Evolutionary conservation across 2,888 invertebrate species (phyloP).

Genomic region (Dioctria rufipes): DNA sequence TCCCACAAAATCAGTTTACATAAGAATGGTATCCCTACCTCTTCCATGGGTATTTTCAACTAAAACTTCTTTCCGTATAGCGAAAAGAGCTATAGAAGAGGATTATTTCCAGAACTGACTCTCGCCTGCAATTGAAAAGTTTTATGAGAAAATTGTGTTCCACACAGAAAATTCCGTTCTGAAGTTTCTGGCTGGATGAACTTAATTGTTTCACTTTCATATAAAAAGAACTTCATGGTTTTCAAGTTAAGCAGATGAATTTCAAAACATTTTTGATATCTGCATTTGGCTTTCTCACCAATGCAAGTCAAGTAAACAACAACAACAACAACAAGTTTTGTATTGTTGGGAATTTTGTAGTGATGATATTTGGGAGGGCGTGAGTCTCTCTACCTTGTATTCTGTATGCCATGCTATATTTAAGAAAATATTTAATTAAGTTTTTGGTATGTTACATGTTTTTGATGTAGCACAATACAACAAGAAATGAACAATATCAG

Average conservation of each 20-base stretch:
- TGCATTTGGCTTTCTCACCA: constrained; percentile 32
- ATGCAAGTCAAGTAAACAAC: constrained; percentile 4
- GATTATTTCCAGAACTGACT: constrained; percentile 30
- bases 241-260: constrained; percentile 21
- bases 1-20: too few species aligned
- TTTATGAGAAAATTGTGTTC: constrained; percentile 45
- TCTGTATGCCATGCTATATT: too few species aligned
- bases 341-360: too few species aligned
- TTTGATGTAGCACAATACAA: too few species aligned
- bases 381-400: too few species aligned
- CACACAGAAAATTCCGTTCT: constrained; percentile 31
- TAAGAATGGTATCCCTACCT: too few species aligned
- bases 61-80: constrained; percentile 33
- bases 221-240: background rate
- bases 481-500: too few species aligned
- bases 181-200: constrained; percentile 39
- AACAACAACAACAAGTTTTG: too few species aligned
- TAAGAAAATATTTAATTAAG: too few species aligned
- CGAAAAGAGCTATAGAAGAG: constrained; percentile 7
- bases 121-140: constrained; percentile 47
- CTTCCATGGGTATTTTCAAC: constrained; percentile 30
- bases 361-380: too few species aligned
- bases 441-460: too few species aligned
- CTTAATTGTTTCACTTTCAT: constrained; percentile 43
- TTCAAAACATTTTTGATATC: constrained; percentile 32